These are phyloP conservation scores for Gastrophysa polygoni DNA, from an alignment of 2,888 invertebrate species.

Conservation along the genomic window DNA sequence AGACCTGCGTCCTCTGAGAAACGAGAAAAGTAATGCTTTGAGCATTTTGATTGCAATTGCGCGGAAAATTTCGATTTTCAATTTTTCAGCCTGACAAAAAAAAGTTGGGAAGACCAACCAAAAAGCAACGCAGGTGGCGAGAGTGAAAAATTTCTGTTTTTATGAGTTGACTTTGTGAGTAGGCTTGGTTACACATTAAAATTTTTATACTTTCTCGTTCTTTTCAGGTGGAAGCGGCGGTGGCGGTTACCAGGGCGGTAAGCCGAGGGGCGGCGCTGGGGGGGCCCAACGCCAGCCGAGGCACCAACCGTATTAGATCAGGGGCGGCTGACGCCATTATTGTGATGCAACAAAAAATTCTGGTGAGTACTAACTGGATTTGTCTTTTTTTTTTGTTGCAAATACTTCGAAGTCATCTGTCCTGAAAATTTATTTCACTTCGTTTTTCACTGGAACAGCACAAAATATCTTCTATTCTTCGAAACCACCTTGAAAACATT, in stretches of 20 bases:
- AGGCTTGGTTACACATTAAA: slow-evolving; percentile 50
- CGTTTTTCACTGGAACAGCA: too few relatives aligned
- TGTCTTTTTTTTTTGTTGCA: too few relatives aligned
- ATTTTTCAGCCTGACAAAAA: background rate
- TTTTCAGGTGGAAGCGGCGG: slow-evolving; percentile 51
- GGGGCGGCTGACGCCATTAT: slow-evolving; percentile 16
- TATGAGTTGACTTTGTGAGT: slow-evolving; percentile 51
- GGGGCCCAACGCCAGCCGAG: slow-evolving; percentile 76
- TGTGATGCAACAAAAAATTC: background rate
- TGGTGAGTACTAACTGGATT: background rate
- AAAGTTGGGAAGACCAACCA: slow-evolving; percentile 25
- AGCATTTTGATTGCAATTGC: slow-evolving; percentile 2
- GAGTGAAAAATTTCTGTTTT: slow-evolving; percentile 31
- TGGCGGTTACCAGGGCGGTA: slow-evolving; percentile 66
- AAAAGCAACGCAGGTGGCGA: slow-evolving; percentile 48
- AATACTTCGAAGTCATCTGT: too few relatives aligned
- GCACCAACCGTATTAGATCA: slow-evolving; percentile 76
- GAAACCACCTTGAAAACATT: too few relatives aligned
- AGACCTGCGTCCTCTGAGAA: slow-evolving; percentile 29
- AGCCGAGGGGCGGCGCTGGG: slow-evolving; percentile 69
- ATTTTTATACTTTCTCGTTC: slow-evolving; percentile 53
- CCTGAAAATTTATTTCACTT: too few relatives aligned
- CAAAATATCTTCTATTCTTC: too few relatives aligned
- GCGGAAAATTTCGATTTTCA: slow-evolving; percentile 12
- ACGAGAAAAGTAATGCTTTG: background rate